These are phyloP conservation scores for Sebastiscus tertius DNA, from an alignment of 2,797 vertebrate genomes.

Conservation along the genomic window DNA sequence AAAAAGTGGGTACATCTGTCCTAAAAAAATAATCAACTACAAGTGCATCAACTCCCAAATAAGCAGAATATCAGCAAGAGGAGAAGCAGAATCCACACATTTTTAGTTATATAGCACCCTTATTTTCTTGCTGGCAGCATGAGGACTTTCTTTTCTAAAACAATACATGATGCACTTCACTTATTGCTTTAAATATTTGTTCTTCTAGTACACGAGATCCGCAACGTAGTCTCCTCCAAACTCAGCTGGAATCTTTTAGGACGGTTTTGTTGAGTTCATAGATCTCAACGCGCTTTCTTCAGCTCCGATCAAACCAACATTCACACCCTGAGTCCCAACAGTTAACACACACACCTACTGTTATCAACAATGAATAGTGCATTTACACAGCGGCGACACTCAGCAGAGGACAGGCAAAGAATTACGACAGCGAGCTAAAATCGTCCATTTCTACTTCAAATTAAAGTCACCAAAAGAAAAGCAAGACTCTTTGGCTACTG, in stretches of 20 bases:
- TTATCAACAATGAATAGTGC: slow-evolving; percentile 10
- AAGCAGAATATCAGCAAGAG: neutral
- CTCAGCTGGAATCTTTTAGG: slow-evolving; percentile 25
- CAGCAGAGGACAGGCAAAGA: neutral
- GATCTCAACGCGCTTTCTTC: neutral
- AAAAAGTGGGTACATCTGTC: neutral
- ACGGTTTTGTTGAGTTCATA: slow-evolving; percentile 43
- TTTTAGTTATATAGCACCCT: neutral
- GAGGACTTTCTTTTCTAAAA: neutral
- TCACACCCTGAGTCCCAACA: slow-evolving; percentile 23
- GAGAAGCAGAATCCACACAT: neutral
- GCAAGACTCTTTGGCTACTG: neutral
- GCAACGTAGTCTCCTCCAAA: neutral
- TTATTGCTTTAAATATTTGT: slow-evolving; percentile 48
- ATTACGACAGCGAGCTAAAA: neutral
- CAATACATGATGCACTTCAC: slow-evolving; percentile 6
- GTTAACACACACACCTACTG: neutral
- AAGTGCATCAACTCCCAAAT: neutral
- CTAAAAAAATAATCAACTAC: slow-evolving; percentile 1
- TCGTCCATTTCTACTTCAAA: neutral
- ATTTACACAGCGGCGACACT: slow-evolving; percentile 11
- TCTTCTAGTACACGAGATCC: slow-evolving; percentile 23
- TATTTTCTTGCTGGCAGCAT: neutral
- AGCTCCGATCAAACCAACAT: neutral
- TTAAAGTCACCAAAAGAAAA: neutral